phyloP scores from a whole-genome alignment of 2,113 vertebrate genomes.

The Channa maculata region DNA sequence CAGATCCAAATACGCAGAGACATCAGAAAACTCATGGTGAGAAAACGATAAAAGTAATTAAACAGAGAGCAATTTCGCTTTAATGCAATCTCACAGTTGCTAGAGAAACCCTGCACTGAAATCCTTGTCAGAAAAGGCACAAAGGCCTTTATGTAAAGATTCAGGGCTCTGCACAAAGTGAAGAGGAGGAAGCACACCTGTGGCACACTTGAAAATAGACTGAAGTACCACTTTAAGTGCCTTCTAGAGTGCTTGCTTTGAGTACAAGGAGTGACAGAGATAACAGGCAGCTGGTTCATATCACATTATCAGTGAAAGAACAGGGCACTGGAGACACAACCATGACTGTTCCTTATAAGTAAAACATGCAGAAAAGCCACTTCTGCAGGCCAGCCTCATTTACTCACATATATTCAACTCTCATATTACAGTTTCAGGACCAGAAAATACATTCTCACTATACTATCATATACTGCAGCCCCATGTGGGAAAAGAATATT shows the following conservation, averaged over 20 bases:
- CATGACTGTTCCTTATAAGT: constrained; percentile 11
- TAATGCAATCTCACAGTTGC: too few relatives aligned
- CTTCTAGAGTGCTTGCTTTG: constrained; percentile 64
- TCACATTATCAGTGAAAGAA: constrained; percentile 30
- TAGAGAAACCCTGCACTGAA: background rate
- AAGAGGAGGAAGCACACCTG: too few relatives aligned
- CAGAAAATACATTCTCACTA: too few relatives aligned
- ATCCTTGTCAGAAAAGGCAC: background rate
- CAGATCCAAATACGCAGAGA: constrained; percentile 16
- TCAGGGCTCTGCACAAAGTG: too few relatives aligned
- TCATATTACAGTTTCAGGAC: too few relatives aligned
- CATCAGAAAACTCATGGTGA: constrained; percentile 22
- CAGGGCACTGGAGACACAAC: constrained; percentile 29
- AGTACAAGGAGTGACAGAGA: constrained; percentile 47
- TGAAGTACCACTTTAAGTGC: constrained; percentile 41
- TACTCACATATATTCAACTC: constrained; percentile 4
- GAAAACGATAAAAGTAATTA: background rate
- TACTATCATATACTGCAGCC: too few relatives aligned
- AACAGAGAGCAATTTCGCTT: too few relatives aligned
- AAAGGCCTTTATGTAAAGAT: background rate
- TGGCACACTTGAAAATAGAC: constrained; percentile 16
- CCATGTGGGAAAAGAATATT: too few relatives aligned
- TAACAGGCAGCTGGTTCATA: constrained; percentile 63
- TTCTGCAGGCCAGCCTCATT: constrained; percentile 17
- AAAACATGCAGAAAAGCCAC: constrained; percentile 30